Conservation (phyloP, 2,113 vertebrate genomes). For the Psephotus haematonotus region DNA sequence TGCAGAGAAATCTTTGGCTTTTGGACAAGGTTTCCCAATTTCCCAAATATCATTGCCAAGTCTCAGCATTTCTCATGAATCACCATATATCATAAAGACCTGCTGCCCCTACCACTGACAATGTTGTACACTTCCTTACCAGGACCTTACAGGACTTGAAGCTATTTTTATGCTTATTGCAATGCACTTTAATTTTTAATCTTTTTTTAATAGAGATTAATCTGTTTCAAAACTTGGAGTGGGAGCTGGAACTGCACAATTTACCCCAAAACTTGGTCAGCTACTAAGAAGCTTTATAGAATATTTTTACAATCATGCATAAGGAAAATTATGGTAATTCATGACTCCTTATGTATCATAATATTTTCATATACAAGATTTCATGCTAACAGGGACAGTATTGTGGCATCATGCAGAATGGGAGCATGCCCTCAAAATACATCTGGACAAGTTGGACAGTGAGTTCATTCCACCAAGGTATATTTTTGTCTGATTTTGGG, state of each 20-base stretch:
- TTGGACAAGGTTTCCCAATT: background rate
- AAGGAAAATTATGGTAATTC: background rate
- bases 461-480: background rate
- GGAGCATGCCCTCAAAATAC: background rate
- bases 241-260: background rate
- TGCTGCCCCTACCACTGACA: background rate
- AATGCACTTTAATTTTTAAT: background rate
- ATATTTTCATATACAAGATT: background rate
- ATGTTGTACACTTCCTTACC: background rate
- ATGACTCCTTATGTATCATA: background rate
- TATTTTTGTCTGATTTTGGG: background rate
- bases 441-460: background rate
- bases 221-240: background rate
- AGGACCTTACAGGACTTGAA: background rate
- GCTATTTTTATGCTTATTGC: background rate
- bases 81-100: background rate
- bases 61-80: background rate
- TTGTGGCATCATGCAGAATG: background rate
- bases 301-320: background rate
- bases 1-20: background rate
- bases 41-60: background rate
- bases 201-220: background rate
- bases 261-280: background rate
- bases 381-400: background rate
- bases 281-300: background rate